Conservation (phyloP, 2,888 invertebrate species). For the Limnephilus lunatus region DNA sequence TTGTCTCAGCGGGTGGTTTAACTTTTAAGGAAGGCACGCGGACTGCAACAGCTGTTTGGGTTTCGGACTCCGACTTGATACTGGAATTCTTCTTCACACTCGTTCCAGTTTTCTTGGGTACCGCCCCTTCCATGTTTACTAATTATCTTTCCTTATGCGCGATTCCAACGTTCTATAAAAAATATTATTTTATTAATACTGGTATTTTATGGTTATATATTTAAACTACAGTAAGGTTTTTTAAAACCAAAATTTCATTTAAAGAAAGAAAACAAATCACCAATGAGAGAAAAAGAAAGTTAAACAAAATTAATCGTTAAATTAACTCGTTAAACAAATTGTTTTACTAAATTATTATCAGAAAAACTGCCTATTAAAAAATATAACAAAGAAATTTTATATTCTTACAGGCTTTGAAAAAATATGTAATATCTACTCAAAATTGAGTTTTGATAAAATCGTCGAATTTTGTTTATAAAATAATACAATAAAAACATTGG, state of each 20-base stretch:
- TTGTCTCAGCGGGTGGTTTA: conserved; percentile 68
- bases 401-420: not conserved
- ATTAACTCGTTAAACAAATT: not conserved
- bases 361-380: not conserved
- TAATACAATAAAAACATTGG: not conserved
- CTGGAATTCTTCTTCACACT: conserved; percentile 67
- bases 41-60: conserved; percentile 71
- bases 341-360: not conserved
- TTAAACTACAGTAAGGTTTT: not conserved
- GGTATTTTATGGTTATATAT: not conserved
- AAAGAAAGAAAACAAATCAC: not conserved
- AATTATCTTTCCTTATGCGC: not conserved
- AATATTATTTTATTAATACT: not conserved
- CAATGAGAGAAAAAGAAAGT: not conserved
- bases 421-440: not conserved
- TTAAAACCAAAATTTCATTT: not conserved
- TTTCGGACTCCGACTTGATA: conserved; percentile 72
- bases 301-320: too few relatives aligned
- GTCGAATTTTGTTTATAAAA: not conserved
- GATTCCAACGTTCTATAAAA: conserved; percentile 39
- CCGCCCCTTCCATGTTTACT: conserved; percentile 32
- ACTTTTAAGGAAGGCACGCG: conserved; percentile 69
- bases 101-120: conserved; percentile 39
- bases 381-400: not conserved
- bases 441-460: not conserved